Evolutionary conservation across 2,113 vertebrate genomes (phyloP).

Genomic region (Marcusenius ussheri): DNA sequence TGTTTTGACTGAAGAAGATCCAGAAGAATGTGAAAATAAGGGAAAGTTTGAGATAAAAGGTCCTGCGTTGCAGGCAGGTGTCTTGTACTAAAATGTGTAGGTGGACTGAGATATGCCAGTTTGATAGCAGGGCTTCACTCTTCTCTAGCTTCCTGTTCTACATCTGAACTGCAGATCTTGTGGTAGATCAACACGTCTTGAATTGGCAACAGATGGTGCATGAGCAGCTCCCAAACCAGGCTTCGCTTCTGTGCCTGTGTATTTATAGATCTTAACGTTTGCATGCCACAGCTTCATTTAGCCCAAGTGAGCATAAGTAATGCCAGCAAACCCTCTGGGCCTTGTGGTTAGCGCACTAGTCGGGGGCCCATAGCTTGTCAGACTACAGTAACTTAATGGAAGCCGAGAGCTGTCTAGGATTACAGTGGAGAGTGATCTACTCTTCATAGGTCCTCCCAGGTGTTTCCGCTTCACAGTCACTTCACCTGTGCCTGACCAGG

Average conservation of each 20-base stretch:
- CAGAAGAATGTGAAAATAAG: not conserved
- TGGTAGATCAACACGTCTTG: not conserved
- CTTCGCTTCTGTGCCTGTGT: not conserved
- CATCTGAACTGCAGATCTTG: constrained; percentile 1
- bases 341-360: not conserved
- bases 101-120: not conserved
- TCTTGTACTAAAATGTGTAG: not conserved
- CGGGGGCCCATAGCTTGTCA: not conserved
- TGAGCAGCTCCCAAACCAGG: not conserved
- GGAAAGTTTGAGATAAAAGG: not conserved
- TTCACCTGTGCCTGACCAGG: not conserved
- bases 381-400: not conserved
- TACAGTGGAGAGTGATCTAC: not conserved
- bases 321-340: not conserved
- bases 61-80: not conserved
- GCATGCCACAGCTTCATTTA: not conserved
- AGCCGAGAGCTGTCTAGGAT: not conserved
- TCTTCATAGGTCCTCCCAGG: not conserved
- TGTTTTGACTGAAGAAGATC: not conserved
- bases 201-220: not conserved
- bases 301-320: not conserved
- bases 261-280: constrained; percentile 1
- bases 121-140: not conserved
- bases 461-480: not conserved
- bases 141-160: constrained; percentile 2